A percentile compares a stretch with the other conserved stretches of the same genome.
These are phyloP conservation scores for Macrotus californicus DNA, from an alignment of 2,113 vertebrate genomes.

Conservation along the genomic window DNA sequence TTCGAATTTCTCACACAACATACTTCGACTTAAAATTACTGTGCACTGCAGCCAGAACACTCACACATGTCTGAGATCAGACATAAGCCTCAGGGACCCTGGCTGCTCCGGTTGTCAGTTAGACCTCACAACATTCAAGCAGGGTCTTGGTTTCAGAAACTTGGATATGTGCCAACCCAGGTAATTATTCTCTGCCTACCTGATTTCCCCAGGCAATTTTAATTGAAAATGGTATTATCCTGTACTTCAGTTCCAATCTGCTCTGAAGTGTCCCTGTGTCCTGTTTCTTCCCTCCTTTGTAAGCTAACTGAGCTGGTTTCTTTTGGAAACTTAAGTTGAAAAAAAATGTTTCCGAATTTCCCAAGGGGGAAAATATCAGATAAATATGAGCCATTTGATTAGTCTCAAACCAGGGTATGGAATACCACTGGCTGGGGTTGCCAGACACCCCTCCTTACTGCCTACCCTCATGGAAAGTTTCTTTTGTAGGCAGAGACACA, in stretches of 20 bases:
- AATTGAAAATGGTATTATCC: conserved; percentile 67
- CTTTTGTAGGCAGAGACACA: conserved; percentile 27
- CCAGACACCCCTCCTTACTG: not conserved
- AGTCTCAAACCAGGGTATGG: conserved; percentile 11
- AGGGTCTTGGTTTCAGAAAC: conserved; percentile 49
- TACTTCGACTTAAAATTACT: conserved; percentile 16
- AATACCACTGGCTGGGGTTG: not conserved
- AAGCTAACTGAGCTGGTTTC: conserved; percentile 63
- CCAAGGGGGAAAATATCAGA: conserved; percentile 44
- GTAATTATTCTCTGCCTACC: conserved; percentile 72
- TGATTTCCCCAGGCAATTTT: conserved; percentile 75
- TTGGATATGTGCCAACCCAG: conserved; percentile 60
- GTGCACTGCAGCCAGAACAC: not conserved
- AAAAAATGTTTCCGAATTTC: conserved; percentile 23
- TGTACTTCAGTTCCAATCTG: conserved; percentile 55
- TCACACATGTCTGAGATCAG: not conserved
- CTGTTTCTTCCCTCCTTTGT: conserved; percentile 52
- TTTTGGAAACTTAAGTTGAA: conserved; percentile 49
- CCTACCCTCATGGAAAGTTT: conserved; percentile 29
- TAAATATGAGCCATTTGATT: conserved; percentile 60
- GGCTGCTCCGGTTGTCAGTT: not conserved
- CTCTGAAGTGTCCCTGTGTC: conserved; percentile 58
- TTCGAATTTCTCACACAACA: not conserved
- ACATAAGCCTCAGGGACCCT: not conserved
- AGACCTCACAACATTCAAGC: conserved; percentile 8